A percentile compares a stretch with the other conserved stretches of the same genome.
phyloP scores from a whole-genome alignment of 2,113 vertebrate species.

The Halcyon malimbica region DNA sequence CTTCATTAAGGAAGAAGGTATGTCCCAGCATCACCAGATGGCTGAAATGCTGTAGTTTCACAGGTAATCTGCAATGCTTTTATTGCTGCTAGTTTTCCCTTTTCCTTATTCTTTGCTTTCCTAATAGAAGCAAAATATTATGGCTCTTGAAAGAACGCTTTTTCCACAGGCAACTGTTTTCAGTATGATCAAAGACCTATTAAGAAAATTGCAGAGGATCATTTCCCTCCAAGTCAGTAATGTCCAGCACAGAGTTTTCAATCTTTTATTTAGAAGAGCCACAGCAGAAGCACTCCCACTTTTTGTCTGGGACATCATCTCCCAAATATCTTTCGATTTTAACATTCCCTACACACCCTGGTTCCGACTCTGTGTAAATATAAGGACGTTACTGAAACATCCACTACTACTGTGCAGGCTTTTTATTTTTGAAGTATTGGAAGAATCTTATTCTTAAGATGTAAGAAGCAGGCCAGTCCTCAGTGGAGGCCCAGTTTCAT shows the following conservation, averaged over 20 bases:
- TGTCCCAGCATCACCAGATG: neutral
- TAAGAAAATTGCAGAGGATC: slow-evolving; percentile 34
- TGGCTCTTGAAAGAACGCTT: neutral
- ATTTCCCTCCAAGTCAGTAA: neutral
- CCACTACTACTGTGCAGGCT: neutral
- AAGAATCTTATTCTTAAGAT: neutral
- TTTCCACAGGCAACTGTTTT: slow-evolving; percentile 10
- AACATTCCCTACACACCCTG: neutral
- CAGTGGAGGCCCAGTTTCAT: neutral
- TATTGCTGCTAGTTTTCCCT: neutral
- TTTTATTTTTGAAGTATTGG: neutral
- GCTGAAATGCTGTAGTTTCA: neutral
- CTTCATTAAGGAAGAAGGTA: slow-evolving; percentile 18
- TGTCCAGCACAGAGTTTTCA: neutral
- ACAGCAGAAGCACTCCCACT: neutral
- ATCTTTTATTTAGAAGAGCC: neutral
- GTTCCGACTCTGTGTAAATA: neutral
- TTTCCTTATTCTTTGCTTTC: neutral
- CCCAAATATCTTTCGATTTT: neutral
- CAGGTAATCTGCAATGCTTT: neutral
- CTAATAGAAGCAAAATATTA: neutral
- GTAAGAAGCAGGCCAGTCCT: neutral
- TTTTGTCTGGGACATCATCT: neutral
- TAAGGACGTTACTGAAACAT: neutral
- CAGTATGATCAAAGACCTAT: slow-evolving; percentile 18